Conservation (phyloP, 2,113 vertebrate species). For the Ailurus styani region DNA sequence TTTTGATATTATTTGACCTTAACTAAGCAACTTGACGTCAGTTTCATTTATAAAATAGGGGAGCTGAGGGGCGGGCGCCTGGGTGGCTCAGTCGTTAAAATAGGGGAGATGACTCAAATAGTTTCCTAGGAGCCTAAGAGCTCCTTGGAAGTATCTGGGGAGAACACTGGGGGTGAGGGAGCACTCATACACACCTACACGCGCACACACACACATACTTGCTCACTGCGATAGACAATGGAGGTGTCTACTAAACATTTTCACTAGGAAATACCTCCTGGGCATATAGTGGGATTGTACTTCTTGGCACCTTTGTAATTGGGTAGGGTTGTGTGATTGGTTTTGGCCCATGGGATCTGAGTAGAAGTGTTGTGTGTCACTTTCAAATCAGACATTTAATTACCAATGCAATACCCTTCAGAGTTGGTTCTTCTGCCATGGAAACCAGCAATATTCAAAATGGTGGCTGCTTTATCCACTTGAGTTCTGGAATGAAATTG, state of each 20-base stretch:
- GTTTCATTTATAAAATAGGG: neutral
- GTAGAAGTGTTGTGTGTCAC: neutral
- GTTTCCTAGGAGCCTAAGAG: neutral
- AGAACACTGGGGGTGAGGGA: neutral
- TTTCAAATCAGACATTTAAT: neutral
- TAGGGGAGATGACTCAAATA: neutral
- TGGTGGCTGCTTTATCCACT: neutral
- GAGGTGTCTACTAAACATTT: neutral
- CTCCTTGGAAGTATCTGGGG: neutral
- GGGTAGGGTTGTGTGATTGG: neutral
- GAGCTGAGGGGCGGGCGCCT: no score
- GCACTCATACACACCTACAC: neutral
- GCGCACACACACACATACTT: neutral
- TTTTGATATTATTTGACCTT: conserved; percentile 1
- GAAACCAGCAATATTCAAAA: neutral
- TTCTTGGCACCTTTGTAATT: neutral
- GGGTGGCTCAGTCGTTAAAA: no score
- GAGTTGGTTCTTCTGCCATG: neutral
- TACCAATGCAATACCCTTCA: neutral
- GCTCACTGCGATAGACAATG: neutral
- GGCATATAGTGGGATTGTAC: neutral
- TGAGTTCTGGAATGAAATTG: neutral
- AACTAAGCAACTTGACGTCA: neutral
- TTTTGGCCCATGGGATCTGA: neutral
- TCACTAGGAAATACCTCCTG: neutral